Conservation (phyloP, 2,888 invertebrate genomes). For the Teleiodes luculella region DNA sequence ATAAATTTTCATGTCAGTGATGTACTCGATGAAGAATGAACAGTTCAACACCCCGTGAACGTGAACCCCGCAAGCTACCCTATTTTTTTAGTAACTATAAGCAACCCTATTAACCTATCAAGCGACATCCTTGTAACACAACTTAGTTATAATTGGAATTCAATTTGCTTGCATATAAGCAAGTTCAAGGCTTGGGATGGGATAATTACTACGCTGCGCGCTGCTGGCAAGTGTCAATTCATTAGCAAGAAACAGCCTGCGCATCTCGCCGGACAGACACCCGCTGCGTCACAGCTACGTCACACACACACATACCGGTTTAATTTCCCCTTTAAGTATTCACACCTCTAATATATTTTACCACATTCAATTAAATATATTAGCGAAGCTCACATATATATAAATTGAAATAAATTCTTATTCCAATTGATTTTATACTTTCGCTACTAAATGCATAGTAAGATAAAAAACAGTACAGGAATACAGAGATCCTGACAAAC, state of each 20-base stretch:
- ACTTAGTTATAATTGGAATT: background rate
- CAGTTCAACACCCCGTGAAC: too few species aligned
- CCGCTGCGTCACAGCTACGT: background rate
- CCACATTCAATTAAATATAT: too few species aligned
- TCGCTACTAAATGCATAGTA: conserved; percentile 3
- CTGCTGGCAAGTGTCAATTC: conserved; percentile 25
- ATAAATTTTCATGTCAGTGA: too few species aligned
- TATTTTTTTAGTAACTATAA: too few species aligned
- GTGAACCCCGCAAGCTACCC: too few species aligned
- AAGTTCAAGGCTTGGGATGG: conserved; percentile 24
- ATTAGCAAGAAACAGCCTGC: conserved; percentile 23
- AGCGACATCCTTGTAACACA: too few species aligned
- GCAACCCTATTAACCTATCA: too few species aligned
- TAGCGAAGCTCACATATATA: background rate
- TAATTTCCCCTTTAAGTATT: background rate
- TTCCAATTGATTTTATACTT: background rate
- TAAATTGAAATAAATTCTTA: background rate
- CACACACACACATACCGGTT: background rate
- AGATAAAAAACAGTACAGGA: too few species aligned
- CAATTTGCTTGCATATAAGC: conserved; percentile 11
- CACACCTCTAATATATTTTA: too few species aligned
- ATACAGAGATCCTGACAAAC: conserved; percentile 52
- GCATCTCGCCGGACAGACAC: background rate
- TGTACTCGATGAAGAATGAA: too few species aligned
- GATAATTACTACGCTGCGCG: conserved; percentile 23